Conservation (phyloP, 2,888 invertebrate species). For the Mesochorus sp. region DNA sequence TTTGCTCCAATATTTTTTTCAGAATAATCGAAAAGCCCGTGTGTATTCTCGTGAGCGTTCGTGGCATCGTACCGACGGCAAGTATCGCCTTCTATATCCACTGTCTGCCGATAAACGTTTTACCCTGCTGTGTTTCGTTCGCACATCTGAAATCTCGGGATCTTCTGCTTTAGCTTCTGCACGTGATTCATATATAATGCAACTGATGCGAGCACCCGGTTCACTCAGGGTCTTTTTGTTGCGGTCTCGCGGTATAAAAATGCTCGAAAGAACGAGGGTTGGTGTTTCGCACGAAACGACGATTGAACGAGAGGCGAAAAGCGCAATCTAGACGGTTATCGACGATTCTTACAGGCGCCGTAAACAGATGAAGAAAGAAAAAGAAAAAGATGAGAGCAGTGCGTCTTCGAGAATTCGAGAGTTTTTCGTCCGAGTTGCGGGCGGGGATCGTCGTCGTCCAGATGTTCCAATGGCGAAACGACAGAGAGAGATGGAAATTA, state of each 20-base stretch:
- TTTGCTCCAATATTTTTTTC: no score
- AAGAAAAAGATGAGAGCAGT: neutral
- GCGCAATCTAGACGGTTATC: constrained; percentile 53
- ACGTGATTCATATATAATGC: constrained; percentile 78
- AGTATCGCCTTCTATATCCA: constrained; percentile 64
- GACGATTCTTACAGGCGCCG: constrained; percentile 44
- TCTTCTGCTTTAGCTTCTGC: constrained; percentile 68
- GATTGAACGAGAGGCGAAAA: constrained; percentile 51
- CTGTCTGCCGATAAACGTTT: constrained; percentile 73
- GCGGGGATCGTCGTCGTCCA: constrained; percentile 9
- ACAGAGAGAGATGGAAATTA: no score
- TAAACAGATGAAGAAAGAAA: constrained; percentile 15
- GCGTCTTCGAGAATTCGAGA: neutral
- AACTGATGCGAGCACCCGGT: constrained; percentile 45
- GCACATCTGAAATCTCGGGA: constrained; percentile 75
- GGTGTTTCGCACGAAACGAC: constrained; percentile 56
- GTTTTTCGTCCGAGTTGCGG: constrained; percentile 3
- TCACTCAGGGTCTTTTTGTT: constrained; percentile 33
- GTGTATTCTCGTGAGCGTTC: no score
- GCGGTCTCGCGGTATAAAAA: constrained; percentile 19
- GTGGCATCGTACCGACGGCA: no score
- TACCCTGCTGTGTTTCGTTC: constrained; percentile 59
- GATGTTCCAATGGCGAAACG: constrained; percentile 40
- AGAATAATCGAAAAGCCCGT: no score
- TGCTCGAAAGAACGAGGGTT: constrained; percentile 39